Evolutionary conservation across 2,888 invertebrate species (phyloP), one percentile per base, ranked within the genome.

Genomic region (Podabrus alpinus): DNA sequence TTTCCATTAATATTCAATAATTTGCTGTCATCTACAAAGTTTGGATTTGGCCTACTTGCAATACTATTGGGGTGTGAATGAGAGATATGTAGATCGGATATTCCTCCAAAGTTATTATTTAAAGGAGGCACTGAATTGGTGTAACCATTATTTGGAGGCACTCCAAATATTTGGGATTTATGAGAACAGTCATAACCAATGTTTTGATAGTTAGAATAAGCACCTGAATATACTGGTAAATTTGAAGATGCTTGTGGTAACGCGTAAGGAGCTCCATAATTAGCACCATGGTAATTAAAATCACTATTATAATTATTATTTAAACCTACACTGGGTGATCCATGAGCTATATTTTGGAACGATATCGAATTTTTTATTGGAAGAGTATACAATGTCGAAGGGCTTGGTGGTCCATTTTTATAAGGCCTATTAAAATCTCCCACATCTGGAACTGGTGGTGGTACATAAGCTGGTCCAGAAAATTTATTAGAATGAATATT

Each of bases 391-490:
- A 91, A 82, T 77, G 85, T 88, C 0, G 90, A 87, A 0, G 90
- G 90, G 82, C 89, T 88, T 9, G 89, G 89, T 0, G 90, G 89
- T 21, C 88, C 88, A 0, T 89, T 84, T 17, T 79, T 82, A 80
- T 86, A 77, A 80, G 86, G 83, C 77, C 82, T 83, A 7, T 81
- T 69, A n/a, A 2, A 45, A 19, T 61, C 21, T 0, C n/a, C 3
- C 11, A 83, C 25, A 77, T 90, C 92, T 72, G 90, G 89, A 0
- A 90, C 89, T 3, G 93, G 92, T 1, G 93, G 93, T 0, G 93
- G 92, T 45, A 93, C 86, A 81, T 93, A 93, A 0, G 90, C 86
- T 0, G 89, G 88, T 11, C 84, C 83, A 19, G 80, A 77, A 73
- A 76, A 80, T 67, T 73, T 73, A 0, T 88, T 88, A 19, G 78